These are phyloP conservation scores for Saxicola maurus DNA, from an alignment of 2,797 vertebrate species.

Conservation along the genomic window DNA sequence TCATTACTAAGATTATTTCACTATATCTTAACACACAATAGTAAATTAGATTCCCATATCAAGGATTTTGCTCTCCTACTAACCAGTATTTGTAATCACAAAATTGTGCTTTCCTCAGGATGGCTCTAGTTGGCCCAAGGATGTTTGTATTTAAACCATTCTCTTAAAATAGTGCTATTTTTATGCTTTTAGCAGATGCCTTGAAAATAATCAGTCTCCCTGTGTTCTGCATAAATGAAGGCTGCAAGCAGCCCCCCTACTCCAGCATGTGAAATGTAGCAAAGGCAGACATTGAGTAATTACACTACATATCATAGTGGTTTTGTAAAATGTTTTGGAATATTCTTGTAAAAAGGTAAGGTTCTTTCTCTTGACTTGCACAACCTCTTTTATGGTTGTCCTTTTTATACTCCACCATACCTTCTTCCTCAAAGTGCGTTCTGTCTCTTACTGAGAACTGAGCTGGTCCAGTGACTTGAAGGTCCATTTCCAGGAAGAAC, in stretches of 20 bases:
- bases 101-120: neutral
- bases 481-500: neutral
- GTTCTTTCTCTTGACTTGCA: neutral
- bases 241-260: neutral
- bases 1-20: neutral
- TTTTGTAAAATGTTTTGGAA: neutral
- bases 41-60: neutral
- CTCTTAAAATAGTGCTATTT: neutral
- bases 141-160: neutral
- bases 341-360: neutral
- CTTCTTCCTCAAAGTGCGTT: neutral
- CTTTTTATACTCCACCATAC: neutral
- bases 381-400: neutral
- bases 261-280: neutral
- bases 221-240: neutral
- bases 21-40: neutral
- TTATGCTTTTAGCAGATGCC: neutral
- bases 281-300: neutral
- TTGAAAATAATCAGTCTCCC: neutral
- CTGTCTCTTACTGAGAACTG: neutral
- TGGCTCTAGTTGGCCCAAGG: neutral
- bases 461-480: neutral
- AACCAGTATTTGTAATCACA: neutral
- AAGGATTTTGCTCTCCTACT: neutral
- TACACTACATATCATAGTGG: fast-evolving